phyloP scores from a whole-genome alignment of 2,888 invertebrate genomes.

The Cheilosia soror region DNA sequence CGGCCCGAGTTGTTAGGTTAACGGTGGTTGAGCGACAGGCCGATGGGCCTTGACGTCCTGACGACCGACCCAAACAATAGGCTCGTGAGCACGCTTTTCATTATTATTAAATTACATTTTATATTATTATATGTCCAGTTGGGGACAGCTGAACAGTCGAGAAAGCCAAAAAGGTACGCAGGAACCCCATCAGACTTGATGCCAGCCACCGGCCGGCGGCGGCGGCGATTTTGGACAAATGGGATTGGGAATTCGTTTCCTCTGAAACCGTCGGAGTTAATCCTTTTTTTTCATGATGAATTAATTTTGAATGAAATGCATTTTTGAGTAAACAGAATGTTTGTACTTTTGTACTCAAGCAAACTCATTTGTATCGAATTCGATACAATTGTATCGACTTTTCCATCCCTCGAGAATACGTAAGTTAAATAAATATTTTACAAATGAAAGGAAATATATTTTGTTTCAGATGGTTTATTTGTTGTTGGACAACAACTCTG shows the following conservation, averaged over 20 bases:
- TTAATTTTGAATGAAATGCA: slow-evolving; percentile 75
- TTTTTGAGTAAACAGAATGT: slow-evolving; percentile 69
- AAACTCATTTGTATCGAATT: no score
- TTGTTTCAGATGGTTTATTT: no score
- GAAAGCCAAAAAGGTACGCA: background rate
- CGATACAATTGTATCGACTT: no score
- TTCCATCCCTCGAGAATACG: no score
- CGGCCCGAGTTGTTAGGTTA: slow-evolving; percentile 8
- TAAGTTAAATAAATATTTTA: no score
- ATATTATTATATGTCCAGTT: slow-evolving; percentile 54
- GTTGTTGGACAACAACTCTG: no score
- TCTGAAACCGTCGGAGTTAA: slow-evolving; percentile 52
- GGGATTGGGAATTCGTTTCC: slow-evolving; percentile 13
- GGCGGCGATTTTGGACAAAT: slow-evolving; percentile 15
- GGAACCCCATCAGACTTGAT: slow-evolving; percentile 13
- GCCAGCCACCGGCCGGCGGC: slow-evolving; percentile 2
- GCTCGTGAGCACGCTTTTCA: slow-evolving; percentile 44
- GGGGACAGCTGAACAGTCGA: background rate
- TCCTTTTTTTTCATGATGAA: slow-evolving; percentile 47
- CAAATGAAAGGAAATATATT: no score
- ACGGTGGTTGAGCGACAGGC: background rate
- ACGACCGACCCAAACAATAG: slow-evolving; percentile 35
- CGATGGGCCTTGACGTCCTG: background rate
- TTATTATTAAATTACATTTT: slow-evolving; percentile 73
- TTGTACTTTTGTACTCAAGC: slow-evolving; percentile 16